Percentiles rank a stretch among this genome's conserved stretches.
Conservation (phyloP, 2,113 vertebrate genomes). For the Pycnonotus jocosus region DNA sequence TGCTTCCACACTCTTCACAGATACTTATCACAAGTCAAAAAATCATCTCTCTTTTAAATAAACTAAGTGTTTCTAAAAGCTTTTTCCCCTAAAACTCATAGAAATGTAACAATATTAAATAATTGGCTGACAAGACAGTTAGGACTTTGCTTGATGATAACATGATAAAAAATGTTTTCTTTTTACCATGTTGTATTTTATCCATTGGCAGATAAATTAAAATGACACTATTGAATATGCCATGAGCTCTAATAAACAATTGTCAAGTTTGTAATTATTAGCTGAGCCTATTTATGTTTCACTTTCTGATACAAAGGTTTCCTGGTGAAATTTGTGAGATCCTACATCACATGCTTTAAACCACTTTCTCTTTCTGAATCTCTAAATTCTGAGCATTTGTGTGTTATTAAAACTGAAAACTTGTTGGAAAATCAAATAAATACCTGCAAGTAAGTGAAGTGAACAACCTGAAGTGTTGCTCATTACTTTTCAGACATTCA, state of each 20-base stretch:
- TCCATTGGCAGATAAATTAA: no score
- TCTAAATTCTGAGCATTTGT: not conserved
- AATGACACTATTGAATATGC: not conserved
- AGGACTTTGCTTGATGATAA: not conserved
- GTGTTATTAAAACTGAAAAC: not conserved
- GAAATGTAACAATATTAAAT: not conserved
- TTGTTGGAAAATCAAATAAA: not conserved
- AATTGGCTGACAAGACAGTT: not conserved
- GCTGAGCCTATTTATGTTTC: not conserved
- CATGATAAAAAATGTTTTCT: not conserved
- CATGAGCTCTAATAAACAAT: not conserved
- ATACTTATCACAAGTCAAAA: not conserved
- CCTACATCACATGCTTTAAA: not conserved
- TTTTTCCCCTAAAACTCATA: not conserved
- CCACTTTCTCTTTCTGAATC: not conserved
- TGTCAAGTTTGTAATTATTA: not conserved
- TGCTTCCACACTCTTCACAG: not conserved
- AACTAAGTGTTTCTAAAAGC: not conserved
- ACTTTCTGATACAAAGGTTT: not conserved
- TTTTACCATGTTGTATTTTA: not conserved
- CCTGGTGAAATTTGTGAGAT: not conserved
- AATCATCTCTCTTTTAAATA: not conserved
- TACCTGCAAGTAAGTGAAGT: not conserved
- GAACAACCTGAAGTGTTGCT: not conserved
- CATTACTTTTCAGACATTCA: not conserved